Base-by-base conservation (phyloP, 2,113 vertebrate genomes). In the Hymenochirus boettgeri region DNA sequence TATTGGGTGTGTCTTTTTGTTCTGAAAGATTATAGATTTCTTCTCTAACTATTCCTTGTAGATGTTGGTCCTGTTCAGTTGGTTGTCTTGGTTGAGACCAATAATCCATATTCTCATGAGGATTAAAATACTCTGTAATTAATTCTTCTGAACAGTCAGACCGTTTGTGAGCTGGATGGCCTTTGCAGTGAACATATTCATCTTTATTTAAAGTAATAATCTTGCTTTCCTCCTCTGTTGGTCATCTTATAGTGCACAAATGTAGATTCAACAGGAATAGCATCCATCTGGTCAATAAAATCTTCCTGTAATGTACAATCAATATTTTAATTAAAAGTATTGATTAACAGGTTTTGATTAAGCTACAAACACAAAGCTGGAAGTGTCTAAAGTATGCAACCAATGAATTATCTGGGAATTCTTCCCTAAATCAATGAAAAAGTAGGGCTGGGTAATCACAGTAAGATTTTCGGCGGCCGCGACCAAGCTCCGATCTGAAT, bases 151-250 rank as follows among this genome's bases (percentile, higher is more conserved):
- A 11, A 9, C 26, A 65, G 26, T 46, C 37, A n/a, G 37, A 25
- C 6, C 92, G 87, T 76, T 92, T 92, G n/a, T n/a, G n/a, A 12
- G n/a, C n/a, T 86, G 27, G 9, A 55, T 31, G n/a, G 15, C 8
- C 31, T 7, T 29, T n/a, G 9, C 26, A 6, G 26, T 55, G 81
- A 82, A 61, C 81, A 86, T 53, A 23, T 50, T 75, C 79, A 0
- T 85, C 80, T 70, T 79, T 74, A 3, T 79, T 75, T 58, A 85
- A 72, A 71, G 87, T 76, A 35, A 87, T 62, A 54, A 88, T 71
- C 48, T 76, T 80, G 53, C 81, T 39, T 64, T 85, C 86, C 45
- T 82, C 77, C 52, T 90, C 85, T 21, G 70, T 71, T 0, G 83
- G 80, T 1, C 75, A 2, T 87, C 88, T 77, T 87, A 62, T 88